Percentiles rank a stretch among this genome's conserved stretches.
Evolutionary conservation across 2,113 vertebrate species (phyloP).

Genomic region (Limanda limanda): DNA sequence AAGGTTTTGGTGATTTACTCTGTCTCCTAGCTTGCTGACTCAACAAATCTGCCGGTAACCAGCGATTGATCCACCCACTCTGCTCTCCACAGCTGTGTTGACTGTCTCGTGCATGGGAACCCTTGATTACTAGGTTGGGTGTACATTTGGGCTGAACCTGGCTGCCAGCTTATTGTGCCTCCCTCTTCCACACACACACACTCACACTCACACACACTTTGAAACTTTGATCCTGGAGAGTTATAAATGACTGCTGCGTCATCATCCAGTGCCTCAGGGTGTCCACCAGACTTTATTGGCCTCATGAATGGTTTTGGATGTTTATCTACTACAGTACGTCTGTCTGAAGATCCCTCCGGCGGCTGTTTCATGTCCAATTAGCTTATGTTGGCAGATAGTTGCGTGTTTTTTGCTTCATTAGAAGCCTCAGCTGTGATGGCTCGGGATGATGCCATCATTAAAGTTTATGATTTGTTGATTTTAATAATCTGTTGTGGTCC

Average conservation of each 20-base stretch:
- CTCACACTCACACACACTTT: neutral
- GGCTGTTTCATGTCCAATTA: conserved; percentile 45
- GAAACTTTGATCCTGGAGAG: conserved; percentile 65
- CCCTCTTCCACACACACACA: conserved; percentile 1
- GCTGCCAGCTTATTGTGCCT: conserved; percentile 30
- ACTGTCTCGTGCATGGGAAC: conserved; percentile 59
- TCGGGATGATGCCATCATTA: conserved; percentile 47
- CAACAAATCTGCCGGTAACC: conserved; percentile 32
- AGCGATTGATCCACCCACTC: conserved; percentile 28
- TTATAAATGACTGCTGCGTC: conserved; percentile 51
- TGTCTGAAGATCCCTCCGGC: conserved; percentile 42
- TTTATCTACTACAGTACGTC: conserved; percentile 63
- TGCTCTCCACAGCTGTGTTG: conserved; percentile 72
- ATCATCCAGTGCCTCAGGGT: conserved; percentile 58
- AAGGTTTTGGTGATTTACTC: conserved; percentile 13
- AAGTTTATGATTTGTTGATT: conserved; percentile 74
- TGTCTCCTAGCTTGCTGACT: conserved; percentile 34
- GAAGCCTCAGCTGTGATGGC: conserved; percentile 56
- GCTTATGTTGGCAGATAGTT: conserved; percentile 34
- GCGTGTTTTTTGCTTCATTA: conserved; percentile 53
- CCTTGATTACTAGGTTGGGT: conserved; percentile 68
- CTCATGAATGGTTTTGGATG: conserved; percentile 81
- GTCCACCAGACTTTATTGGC: conserved; percentile 64
- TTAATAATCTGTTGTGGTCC: conserved; percentile 65
- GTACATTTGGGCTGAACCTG: conserved; percentile 47